Base-by-base conservation (phyloP, 2,797 vertebrate species). In the Molossus alvarezi region DNA sequence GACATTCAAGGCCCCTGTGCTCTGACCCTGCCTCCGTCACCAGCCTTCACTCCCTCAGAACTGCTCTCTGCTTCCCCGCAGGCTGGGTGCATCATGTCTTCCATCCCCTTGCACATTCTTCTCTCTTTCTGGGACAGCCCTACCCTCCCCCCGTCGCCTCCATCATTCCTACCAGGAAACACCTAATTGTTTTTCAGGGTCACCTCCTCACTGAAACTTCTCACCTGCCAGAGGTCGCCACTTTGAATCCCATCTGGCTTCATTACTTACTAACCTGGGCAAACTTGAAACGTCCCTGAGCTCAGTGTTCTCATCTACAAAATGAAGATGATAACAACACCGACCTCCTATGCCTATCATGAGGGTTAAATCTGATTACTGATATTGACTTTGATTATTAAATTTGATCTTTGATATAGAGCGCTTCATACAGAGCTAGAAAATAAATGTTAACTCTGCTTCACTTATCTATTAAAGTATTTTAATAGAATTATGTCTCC, bases 331-430 rank as follows among this genome's bases (percentile, higher is more conserved):
- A 64, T 57, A 75, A 83, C 57, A 94, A 48, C 2, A 29, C 6
- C 57, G 11, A 65, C 11, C 20, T 76, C 41, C 64, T 51, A 48
- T 60, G 15, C 41, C 60, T 85, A n/a, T 55, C 55, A 53, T 48
- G 37, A 89, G 15, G 51, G 41, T 69, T 86, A 89, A 77, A 55
- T 88, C 9, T 87, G 57, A n/a, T 65, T 79, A 71, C 25, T 53
- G 25, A 92, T 81, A 88, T 23, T 84, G 72, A 92, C 60, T 92
- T 94, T 83, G 76, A 79, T 79, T 48, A 87, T 79, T 88, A 41
- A 64, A 75, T 48, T 88, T 85, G 25, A 77, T 60, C 37, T 45
- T 83, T 20, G 21, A 62, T 58, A 57, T 8, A 57, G 13, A 90
- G 5, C 9, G 73, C 51, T 81, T 95, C 60, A 23, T 88, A 58